These are phyloP conservation scores for Bradysia coprophila DNA, from an alignment of 1,140 invertebrate genomes.

Conservation along the genomic window DNA sequence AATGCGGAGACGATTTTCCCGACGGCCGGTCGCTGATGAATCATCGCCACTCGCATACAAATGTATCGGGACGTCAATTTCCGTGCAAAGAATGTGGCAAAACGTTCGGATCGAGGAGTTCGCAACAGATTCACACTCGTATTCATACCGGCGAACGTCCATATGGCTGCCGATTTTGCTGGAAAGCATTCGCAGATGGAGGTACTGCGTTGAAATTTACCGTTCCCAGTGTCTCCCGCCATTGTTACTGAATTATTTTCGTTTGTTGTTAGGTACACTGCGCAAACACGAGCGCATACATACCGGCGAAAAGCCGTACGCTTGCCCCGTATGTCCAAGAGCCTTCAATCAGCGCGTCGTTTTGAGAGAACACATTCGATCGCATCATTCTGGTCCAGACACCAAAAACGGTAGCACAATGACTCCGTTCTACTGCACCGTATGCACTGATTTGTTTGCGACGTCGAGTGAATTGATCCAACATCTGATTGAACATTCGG, in stretches of 20 bases:
- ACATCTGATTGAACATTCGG: constrained; percentile 64
- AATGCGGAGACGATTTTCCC: constrained; percentile 49
- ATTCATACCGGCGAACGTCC: constrained; percentile 72
- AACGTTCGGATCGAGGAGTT: constrained; percentile 72
- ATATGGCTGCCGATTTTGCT: constrained; percentile 91
- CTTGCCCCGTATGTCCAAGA: constrained; percentile 81
- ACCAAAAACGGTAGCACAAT: constrained; percentile 29
- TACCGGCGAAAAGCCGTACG: constrained; percentile 89
- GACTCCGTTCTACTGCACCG: constrained; percentile 48
- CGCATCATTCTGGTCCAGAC: constrained; percentile 62
- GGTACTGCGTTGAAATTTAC: too few species aligned
- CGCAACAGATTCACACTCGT: constrained; percentile 78
- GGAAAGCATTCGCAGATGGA: constrained; percentile 96
- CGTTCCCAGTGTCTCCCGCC: too few species aligned
- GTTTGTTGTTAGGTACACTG: too few species aligned
- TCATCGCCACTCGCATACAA: constrained; percentile 44
- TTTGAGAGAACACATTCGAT: constrained; percentile 58
- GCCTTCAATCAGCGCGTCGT: constrained; percentile 73
- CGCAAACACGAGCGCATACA: constrained; percentile 96
- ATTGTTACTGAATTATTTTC: too few species aligned
- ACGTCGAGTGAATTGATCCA: constrained; percentile 54
- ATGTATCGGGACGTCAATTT: constrained; percentile 43
- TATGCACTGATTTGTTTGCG: constrained; percentile 44
- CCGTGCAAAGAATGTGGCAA: constrained; percentile 72
- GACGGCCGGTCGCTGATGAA: constrained; percentile 48